These are phyloP conservation scores for Philopedon plagiatum DNA, from an alignment of 2,888 invertebrate species.

Conservation along the genomic window DNA sequence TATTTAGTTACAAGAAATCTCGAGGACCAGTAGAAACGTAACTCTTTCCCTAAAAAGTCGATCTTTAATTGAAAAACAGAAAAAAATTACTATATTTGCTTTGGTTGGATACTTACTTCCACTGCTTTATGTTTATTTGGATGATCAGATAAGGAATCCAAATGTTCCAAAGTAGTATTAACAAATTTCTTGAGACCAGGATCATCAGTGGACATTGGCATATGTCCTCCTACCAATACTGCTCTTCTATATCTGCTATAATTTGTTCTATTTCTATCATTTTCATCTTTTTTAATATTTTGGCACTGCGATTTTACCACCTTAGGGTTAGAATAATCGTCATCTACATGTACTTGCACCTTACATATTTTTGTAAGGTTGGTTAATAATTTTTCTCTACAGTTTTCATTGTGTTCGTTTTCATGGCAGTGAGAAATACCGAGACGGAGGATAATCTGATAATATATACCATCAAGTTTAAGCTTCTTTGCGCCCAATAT, in stretches of 20 bases:
- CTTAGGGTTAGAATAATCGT: constrained; percentile 66
- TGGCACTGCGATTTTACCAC: constrained; percentile 71
- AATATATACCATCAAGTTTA: constrained; percentile 65
- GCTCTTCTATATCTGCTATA: constrained; percentile 54
- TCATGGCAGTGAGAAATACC: constrained; percentile 68
- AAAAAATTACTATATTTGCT: too few species aligned
- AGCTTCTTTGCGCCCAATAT: constrained; percentile 68
- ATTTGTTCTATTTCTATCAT: constrained; percentile 58
- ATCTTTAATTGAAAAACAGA: too few species aligned
- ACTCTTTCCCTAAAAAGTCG: too few species aligned
- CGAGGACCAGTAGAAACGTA: too few species aligned
- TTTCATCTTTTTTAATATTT: constrained; percentile 62
- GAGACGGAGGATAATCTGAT: constrained; percentile 67
- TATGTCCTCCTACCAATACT: constrained; percentile 40
- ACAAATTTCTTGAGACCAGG: constrained; percentile 49
- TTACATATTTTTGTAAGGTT: constrained; percentile 71
- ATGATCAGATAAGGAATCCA: constrained; percentile 47
- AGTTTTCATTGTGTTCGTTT: constrained; percentile 56
- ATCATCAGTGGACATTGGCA: constrained; percentile 44
- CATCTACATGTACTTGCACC: constrained; percentile 64
- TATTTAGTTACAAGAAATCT: too few species aligned
- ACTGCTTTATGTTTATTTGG: constrained; percentile 53
- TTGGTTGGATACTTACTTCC: constrained; percentile 27
- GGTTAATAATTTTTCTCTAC: constrained; percentile 62
- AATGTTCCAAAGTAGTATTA: constrained; percentile 47